Evolutionary conservation across 1,140 invertebrate genomes (phyloP).

Genomic region (Drosophila parvula): DNA sequence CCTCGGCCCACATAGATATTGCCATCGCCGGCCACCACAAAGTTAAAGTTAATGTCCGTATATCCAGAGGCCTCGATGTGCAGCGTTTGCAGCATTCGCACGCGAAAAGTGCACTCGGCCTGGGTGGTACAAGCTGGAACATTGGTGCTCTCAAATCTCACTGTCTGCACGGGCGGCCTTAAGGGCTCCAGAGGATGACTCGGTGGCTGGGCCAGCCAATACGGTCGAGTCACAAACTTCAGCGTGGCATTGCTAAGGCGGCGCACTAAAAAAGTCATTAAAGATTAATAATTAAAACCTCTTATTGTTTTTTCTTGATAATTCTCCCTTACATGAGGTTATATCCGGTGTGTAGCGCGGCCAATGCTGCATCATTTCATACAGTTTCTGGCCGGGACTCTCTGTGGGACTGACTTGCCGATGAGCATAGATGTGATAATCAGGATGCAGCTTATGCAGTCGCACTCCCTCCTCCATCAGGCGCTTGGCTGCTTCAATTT

Average conservation of each 20-base stretch:
- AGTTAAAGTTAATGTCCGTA: constrained; percentile 90
- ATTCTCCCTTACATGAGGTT: constrained; percentile 43
- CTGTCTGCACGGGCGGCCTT: constrained; percentile 82
- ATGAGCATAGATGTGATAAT: constrained; percentile 87
- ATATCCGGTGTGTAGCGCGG: constrained; percentile 84
- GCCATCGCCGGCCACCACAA: constrained; percentile 90
- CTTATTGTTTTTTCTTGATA: not conserved
- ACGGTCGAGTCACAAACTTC: constrained; percentile 83
- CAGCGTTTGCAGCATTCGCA: constrained; percentile 86
- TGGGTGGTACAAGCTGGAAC: constrained; percentile 46
- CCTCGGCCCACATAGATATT: constrained; percentile 88
- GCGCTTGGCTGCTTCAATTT: constrained; percentile 86
- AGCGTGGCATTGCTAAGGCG: constrained; percentile 62
- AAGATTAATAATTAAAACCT: not conserved
- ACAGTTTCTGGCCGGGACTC: constrained; percentile 88
- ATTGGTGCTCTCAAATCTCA: constrained; percentile 73
- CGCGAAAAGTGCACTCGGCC: constrained; percentile 59
- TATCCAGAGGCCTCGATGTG: constrained; percentile 86
- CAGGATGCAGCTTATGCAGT: constrained; percentile 84
- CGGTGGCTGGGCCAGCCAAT: constrained; percentile 88
- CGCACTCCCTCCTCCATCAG: constrained; percentile 87
- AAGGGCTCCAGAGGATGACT: constrained; percentile 75
- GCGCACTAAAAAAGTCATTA: constrained; percentile 38
- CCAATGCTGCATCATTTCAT: constrained; percentile 86
- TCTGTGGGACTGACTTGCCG: constrained; percentile 86